Evolutionary conservation across 2,888 invertebrate species (phyloP).

Genomic region (Drosophila quinaria): DNA sequence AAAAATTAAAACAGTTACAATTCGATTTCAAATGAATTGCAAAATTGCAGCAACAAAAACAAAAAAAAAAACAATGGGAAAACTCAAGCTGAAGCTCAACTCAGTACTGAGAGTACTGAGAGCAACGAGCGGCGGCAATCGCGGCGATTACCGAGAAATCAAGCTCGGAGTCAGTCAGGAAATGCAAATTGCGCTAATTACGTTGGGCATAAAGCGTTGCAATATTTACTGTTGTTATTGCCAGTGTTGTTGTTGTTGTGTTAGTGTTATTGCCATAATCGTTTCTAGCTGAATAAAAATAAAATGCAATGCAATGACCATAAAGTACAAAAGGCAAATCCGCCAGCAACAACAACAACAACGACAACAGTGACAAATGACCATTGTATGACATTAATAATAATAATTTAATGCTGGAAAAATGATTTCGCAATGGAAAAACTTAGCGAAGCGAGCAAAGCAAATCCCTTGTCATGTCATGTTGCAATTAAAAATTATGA

Average conservation of each 20-base stretch:
- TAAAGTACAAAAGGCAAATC: constrained; percentile 64
- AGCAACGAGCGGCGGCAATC: constrained; percentile 5
- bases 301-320: constrained; percentile 70
- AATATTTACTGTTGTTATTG: constrained; percentile 47
- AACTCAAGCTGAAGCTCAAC: constrained; percentile 29
- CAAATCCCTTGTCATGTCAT: constrained; percentile 79
- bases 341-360: constrained; percentile 47
- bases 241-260: constrained; percentile 16
- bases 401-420: constrained; percentile 74
- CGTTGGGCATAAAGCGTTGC: constrained; percentile 67
- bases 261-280: constrained; percentile 68
- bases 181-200: constrained; percentile 81
- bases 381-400: constrained; percentile 79
- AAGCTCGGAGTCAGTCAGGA: constrained; percentile 72
- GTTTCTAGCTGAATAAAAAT: constrained; percentile 72
- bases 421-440: constrained; percentile 69
- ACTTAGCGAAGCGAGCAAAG: constrained; percentile 57
- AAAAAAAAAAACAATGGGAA: constrained; percentile 40
- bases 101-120: constrained; percentile 19
- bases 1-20: constrained; percentile 56
- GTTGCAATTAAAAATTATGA: constrained; percentile 69
- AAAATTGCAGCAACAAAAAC: constrained; percentile 55
- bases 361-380: constrained; percentile 70
- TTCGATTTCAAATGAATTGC: constrained; percentile 78
- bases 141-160: constrained; percentile 58